Evolutionary conservation across 2,113 vertebrate genomes (phyloP).

Genomic region (Phainopepla nitens): DNA sequence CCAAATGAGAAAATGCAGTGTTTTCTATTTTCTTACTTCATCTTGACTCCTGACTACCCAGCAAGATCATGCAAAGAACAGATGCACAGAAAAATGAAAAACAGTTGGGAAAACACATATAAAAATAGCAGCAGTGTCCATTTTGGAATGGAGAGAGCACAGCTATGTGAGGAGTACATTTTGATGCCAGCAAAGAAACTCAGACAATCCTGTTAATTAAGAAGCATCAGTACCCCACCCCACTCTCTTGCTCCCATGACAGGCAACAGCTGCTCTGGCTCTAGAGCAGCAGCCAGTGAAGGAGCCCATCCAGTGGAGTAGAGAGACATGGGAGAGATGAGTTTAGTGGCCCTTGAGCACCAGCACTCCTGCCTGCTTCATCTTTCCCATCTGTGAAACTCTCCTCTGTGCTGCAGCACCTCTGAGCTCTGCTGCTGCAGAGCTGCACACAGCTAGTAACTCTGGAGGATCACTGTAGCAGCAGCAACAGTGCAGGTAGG

Average conservation of each 20-base stretch:
- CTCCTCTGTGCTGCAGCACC: neutral
- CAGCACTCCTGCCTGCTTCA: neutral
- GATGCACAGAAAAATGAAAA: neutral
- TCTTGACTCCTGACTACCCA: neutral
- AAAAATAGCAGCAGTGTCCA: conserved; percentile 2
- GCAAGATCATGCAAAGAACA: neutral
- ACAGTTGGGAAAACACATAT: neutral
- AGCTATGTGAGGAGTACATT: neutral
- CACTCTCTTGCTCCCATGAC: neutral
- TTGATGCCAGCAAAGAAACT: neutral
- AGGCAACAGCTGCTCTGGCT: neutral
- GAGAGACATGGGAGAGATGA: neutral
- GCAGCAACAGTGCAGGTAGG: too few relatives aligned
- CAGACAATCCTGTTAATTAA: neutral
- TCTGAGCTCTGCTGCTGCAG: neutral
- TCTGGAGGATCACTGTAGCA: fast-evolving
- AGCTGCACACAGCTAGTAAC: neutral
- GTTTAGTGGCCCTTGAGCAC: neutral
- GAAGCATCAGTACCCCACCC: neutral
- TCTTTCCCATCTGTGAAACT: neutral
- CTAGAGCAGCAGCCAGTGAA: neutral
- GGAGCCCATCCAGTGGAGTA: neutral
- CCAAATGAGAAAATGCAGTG: neutral
- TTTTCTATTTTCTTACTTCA: neutral
- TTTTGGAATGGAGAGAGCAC: neutral